A percentile compares a stretch with the other conserved stretches of the same genome.
Conservation (phyloP, 2,888 invertebrate species). For the Drosophila monieri region DNA sequence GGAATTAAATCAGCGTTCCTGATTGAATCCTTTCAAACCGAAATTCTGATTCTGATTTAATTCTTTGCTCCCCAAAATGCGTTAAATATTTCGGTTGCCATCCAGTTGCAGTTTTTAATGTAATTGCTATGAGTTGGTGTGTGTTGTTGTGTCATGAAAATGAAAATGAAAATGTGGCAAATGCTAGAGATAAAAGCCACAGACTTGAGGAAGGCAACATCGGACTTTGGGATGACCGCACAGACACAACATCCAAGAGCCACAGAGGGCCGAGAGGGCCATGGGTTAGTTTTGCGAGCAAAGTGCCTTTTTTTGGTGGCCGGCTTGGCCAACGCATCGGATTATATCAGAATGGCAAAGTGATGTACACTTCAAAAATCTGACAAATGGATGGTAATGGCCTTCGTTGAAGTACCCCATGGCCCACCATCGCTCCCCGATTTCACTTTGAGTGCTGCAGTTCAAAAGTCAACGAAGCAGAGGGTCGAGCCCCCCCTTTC, state of each 20-base stretch:
- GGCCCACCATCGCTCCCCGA: background rate
- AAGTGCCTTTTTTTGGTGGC: conserved; percentile 24
- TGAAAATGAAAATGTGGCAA: conserved; percentile 1
- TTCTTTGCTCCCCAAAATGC: conserved; percentile 12
- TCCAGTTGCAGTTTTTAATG: conserved; percentile 4
- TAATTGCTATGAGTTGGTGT: conserved; percentile 1
- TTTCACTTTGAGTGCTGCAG: conserved; percentile 34
- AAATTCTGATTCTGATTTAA: conserved; percentile 17
- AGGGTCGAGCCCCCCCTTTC: background rate
- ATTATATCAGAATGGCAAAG: conserved; percentile 56
- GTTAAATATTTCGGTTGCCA: conserved; percentile 12
- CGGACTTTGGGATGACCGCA: conserved; percentile 14
- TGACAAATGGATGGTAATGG: conserved; percentile 45
- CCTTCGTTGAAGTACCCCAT: conserved; percentile 15
- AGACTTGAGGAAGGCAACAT: conserved; percentile 10
- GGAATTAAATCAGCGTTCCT: conserved; percentile 45
- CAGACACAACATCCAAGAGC: conserved; percentile 3
- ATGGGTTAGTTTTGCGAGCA: conserved; percentile 6
- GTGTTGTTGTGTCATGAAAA: background rate
- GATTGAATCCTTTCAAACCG: conserved; percentile 37
- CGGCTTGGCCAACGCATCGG: conserved; percentile 32
- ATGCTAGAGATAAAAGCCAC: conserved; percentile 26
- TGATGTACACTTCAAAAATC: conserved; percentile 50
- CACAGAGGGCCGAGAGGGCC: background rate
- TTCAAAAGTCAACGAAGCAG: conserved; percentile 35